A percentile compares a stretch with the other conserved stretches of the same genome.
phyloP scores from a whole-genome alignment of 2,888 invertebrate genomes.

The Nomada flava region DNA sequence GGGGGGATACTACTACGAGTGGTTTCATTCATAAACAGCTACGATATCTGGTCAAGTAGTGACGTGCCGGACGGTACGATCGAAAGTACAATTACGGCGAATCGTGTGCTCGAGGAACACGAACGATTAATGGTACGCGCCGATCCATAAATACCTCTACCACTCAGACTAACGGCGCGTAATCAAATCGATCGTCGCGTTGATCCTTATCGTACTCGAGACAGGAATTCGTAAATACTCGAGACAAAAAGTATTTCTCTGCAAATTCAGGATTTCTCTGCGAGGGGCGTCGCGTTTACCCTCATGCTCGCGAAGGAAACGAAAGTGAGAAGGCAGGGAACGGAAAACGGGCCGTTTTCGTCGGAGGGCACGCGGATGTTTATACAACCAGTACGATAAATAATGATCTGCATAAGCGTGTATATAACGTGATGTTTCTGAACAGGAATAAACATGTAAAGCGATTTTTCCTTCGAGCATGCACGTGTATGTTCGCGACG shows the following conservation, averaged over 20 bases:
- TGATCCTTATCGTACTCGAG: too few species aligned
- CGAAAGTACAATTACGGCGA: slow-evolving; percentile 42
- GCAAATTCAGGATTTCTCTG: too few species aligned
- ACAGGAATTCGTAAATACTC: too few species aligned
- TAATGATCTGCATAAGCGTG: slow-evolving; percentile 19
- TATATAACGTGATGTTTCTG: slow-evolving; percentile 38
- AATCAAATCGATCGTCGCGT: not conserved
- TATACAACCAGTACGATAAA: slow-evolving; percentile 25
- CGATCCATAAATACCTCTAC: too few species aligned
- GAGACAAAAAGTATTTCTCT: too few species aligned
- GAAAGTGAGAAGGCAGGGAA: too few species aligned
- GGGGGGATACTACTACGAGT: slow-evolving; percentile 50
- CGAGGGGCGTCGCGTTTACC: too few species aligned
- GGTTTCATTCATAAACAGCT: slow-evolving; percentile 65
- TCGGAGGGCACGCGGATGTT: slow-evolving; percentile 17
- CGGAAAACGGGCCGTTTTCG: too few species aligned
- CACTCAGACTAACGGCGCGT: too few species aligned
- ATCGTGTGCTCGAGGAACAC: slow-evolving; percentile 25
- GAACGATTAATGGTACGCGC: not conserved
- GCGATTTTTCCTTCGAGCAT: slow-evolving; percentile 23
- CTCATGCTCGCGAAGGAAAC: too few species aligned
- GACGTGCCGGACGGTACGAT: slow-evolving; percentile 42
- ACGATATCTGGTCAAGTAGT: slow-evolving; percentile 63
- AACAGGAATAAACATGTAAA: slow-evolving; percentile 38
- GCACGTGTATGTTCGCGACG: not conserved